Evolutionary conservation across 2,888 invertebrate species (phyloP).

Genomic region (Cephus nigrinus): DNA sequence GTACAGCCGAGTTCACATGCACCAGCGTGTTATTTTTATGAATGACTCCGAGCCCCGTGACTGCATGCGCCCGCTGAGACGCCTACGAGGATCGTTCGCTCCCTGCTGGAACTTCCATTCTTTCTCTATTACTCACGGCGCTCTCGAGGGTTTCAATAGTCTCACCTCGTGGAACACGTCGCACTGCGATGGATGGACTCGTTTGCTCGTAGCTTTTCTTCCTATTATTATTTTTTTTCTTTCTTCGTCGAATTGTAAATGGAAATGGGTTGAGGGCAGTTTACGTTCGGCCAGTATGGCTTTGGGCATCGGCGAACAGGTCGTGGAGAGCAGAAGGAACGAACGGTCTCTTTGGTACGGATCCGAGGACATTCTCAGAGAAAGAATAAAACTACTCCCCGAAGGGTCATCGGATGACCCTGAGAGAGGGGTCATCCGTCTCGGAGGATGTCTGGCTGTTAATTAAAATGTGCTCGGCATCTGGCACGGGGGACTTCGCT

Average conservation of each 20-base stretch:
- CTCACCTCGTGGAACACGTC: neutral
- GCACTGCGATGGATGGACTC: neutral
- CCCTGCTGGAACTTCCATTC: neutral
- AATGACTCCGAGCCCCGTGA: slow-evolving; percentile 48
- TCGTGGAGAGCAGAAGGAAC: too few species aligned
- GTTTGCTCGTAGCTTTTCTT: neutral
- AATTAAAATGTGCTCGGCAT: slow-evolving; percentile 64
- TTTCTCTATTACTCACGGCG: neutral
- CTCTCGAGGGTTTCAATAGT: neutral
- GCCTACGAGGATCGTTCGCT: neutral
- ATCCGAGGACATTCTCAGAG: neutral
- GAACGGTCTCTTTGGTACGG: neutral
- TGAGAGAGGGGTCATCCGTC: slow-evolving; percentile 53
- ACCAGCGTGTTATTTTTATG: slow-evolving; percentile 60
- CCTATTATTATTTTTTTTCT: too few species aligned
- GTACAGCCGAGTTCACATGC: slow-evolving; percentile 33
- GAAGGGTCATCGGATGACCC: slow-evolving; percentile 32
- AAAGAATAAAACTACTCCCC: neutral
- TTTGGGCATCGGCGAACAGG: neutral
- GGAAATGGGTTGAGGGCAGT: neutral
- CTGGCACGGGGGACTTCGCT: slow-evolving; percentile 37
- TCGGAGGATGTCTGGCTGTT: slow-evolving; percentile 60
- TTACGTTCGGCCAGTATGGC: neutral
- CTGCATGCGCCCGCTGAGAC: neutral
- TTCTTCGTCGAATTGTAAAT: neutral